Conservation (phyloP, 2,113 vertebrate genomes). For the Pachypanchax playfairii region DNA sequence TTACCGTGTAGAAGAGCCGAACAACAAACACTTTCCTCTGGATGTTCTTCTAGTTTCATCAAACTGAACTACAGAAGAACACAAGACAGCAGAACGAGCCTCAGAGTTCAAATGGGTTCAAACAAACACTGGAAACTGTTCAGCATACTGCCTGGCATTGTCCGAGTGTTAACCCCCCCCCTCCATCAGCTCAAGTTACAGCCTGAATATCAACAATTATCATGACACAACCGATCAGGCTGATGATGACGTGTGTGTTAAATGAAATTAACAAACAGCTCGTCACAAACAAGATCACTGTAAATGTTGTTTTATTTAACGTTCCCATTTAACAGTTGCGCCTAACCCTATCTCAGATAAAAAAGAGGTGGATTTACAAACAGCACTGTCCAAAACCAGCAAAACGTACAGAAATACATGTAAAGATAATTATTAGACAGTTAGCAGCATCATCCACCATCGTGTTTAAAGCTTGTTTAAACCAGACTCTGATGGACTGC, state of each 20-base stretch:
- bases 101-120: conserved; percentile 29
- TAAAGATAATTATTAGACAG: too few relatives aligned
- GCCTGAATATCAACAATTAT: conserved; percentile 45
- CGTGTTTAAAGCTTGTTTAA: too few relatives aligned
- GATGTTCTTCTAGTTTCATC: neutral
- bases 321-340: too few relatives aligned
- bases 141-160: conserved; percentile 55
- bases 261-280: conserved; percentile 42
- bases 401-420: too few relatives aligned
- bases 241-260: conserved; percentile 46
- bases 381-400: too few relatives aligned
- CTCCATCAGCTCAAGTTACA: conserved; percentile 65
- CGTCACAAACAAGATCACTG: neutral
- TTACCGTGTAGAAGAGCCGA: conserved; percentile 32
- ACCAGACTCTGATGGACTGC: too few relatives aligned
- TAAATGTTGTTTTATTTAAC: too few relatives aligned
- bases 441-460: too few relatives aligned
- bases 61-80: conserved; percentile 10
- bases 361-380: too few relatives aligned
- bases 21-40: neutral
- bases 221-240: conserved; percentile 60
- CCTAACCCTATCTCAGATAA: too few relatives aligned
- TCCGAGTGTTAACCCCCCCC: conserved; percentile 68
- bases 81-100: conserved; percentile 2
- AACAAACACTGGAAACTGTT: conserved; percentile 69